Conservation (phyloP, 2,113 vertebrate genomes). For the Nothobranchius furzeri region DNA sequence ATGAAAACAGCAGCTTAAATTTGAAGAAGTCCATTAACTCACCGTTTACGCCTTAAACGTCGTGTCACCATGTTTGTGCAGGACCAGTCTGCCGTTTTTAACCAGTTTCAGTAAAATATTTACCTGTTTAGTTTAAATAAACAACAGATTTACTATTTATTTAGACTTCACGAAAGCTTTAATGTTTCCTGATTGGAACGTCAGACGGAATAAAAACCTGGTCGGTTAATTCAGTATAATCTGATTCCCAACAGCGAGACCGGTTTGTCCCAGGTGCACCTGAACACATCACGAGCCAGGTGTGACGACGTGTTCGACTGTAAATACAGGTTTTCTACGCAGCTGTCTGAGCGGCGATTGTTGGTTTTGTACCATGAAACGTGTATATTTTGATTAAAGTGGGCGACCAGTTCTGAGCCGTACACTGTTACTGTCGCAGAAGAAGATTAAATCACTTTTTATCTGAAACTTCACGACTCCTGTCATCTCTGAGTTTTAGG, state of each 20-base stretch:
- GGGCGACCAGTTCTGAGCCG: slow-evolving; percentile 67
- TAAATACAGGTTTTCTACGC: slow-evolving; percentile 75
- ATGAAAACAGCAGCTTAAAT: no score
- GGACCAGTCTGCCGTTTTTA: no score
- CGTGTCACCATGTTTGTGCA: no score
- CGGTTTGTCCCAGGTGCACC: slow-evolving; percentile 12
- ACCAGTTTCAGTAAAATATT: no score
- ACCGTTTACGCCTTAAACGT: no score
- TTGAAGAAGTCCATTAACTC: no score
- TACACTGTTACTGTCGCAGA: slow-evolving; percentile 60
- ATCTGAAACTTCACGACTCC: slow-evolving; percentile 28
- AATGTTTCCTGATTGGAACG: neutral
- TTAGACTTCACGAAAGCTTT: no score
- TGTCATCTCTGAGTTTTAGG: slow-evolving; percentile 1
- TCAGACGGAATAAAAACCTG: neutral
- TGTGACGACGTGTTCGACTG: slow-evolving; percentile 36
- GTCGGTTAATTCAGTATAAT: no score
- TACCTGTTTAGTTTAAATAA: no score
- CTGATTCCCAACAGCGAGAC: no score
- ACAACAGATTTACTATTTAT: no score
- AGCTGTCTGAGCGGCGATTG: slow-evolving; percentile 56
- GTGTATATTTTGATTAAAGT: slow-evolving; percentile 78
- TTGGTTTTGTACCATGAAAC: slow-evolving; percentile 74
- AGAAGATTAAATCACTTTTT: slow-evolving; percentile 71
- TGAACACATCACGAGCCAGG: slow-evolving; percentile 37